Evolutionary conservation across 2,888 invertebrate species (phyloP).

Genomic region (Eurois occulta): DNA sequence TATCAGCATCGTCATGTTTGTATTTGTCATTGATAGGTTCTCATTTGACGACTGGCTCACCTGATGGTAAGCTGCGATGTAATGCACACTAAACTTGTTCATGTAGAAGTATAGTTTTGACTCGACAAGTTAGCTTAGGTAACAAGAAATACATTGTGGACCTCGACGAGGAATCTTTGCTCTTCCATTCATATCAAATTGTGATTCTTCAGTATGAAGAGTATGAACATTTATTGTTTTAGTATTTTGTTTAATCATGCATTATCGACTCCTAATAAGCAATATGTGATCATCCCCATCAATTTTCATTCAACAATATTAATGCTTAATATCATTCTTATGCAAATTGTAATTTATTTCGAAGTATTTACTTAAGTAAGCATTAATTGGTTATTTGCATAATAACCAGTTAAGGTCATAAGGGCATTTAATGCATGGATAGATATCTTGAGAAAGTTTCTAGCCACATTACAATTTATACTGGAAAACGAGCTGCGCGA

Average conservation of each 20-base stretch:
- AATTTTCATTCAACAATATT: conserved; percentile 48
- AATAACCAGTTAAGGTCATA: conserved; percentile 35
- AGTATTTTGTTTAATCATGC: background rate
- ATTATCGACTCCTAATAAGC: background rate
- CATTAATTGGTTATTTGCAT: conserved; percentile 48
- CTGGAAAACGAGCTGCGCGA: conserved; percentile 5
- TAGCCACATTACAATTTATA: conserved; percentile 22
- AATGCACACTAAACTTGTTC: background rate
- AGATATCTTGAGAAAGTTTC: conserved; percentile 34
- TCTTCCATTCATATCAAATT: background rate
- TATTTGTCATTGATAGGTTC: background rate
- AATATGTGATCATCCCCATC: background rate
- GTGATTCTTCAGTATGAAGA: background rate
- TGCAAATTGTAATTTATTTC: conserved; percentile 30
- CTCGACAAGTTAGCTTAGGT: background rate
- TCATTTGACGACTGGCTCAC: background rate
- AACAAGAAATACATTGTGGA: background rate
- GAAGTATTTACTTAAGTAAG: conserved; percentile 17
- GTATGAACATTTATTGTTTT: background rate
- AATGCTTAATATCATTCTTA: conserved; percentile 33
- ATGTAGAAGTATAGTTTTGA: background rate
- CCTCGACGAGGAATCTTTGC: background rate
- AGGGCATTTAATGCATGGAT: conserved; percentile 26
- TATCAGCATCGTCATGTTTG: background rate
- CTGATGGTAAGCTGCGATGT: background rate